Percentiles rank a stretch among this genome's conserved stretches.
Evolutionary conservation across 1,140 invertebrate species (phyloP).

Genomic region (Leguminivora glycinivorella): DNA sequence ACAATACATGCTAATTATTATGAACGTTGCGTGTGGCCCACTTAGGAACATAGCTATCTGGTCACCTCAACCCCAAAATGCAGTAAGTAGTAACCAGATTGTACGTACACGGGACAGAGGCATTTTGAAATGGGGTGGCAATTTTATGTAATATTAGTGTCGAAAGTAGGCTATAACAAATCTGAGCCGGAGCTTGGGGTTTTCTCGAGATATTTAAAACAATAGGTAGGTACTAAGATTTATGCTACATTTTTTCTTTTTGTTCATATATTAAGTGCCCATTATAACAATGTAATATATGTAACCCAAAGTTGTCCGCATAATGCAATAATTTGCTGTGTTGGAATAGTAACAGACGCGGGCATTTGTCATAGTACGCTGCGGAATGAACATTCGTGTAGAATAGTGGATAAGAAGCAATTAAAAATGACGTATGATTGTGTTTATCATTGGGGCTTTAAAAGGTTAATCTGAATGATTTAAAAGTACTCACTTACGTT

Average conservation of each 20-base stretch:
- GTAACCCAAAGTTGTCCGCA: no score
- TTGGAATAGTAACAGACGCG: no score
- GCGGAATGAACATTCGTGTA: no score
- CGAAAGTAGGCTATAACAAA: not conserved
- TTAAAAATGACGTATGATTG: no score
- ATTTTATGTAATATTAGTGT: not conserved
- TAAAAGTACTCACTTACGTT: no score
- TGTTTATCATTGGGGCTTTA: no score
- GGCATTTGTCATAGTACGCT: no score
- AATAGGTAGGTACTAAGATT: not conserved
- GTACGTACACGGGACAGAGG: not conserved
- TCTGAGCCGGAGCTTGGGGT: not conserved
- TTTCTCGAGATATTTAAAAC: not conserved
- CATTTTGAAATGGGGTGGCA: not conserved
- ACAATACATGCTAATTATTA: not conserved
- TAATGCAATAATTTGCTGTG: no score
- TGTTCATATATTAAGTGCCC: not conserved
- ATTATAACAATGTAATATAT: not conserved
- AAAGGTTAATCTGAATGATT: no score
- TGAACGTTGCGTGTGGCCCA: slow-evolving; percentile 2
- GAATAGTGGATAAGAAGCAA: no score
- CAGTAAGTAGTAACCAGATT: not conserved
- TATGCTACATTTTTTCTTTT: not conserved
- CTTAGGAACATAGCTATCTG: not conserved
- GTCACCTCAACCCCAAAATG: not conserved